These are phyloP conservation scores for Desmodus rotundus DNA, from an alignment of 2,113 vertebrate species.

Conservation along the genomic window DNA sequence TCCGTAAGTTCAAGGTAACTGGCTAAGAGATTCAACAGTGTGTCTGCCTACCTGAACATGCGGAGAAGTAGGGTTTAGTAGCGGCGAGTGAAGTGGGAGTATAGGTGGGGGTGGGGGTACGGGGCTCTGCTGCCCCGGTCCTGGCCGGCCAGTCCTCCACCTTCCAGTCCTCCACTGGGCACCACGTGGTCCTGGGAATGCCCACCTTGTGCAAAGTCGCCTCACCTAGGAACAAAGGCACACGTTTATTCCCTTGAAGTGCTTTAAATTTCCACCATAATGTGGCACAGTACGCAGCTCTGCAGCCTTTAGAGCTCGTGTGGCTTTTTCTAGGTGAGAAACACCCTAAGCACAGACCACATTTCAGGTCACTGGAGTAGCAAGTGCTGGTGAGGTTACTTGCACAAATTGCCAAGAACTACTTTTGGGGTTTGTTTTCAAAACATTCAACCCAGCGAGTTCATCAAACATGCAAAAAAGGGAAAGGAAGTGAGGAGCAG, in stretches of 20 bases:
- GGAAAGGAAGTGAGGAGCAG: not conserved
- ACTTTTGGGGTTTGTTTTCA: not conserved
- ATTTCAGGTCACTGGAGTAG: not conserved
- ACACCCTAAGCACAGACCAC: accelerated
- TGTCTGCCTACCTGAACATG: not conserved
- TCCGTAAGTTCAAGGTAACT: conserved; percentile 55
- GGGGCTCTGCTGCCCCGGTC: conserved; percentile 61
- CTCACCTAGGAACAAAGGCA: conserved; percentile 78
- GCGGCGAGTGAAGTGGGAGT: conserved; percentile 73
- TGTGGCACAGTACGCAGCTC: not conserved
- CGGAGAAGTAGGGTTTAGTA: conserved; percentile 66
- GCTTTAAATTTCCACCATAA: accelerated
- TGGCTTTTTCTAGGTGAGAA: not conserved
- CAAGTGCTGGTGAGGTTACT: no score
- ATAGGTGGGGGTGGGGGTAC: conserved; percentile 34
- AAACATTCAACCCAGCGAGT: not conserved
- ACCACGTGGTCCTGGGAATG: conserved; percentile 84
- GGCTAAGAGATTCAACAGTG: conserved; percentile 56
- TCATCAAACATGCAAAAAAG: not conserved
- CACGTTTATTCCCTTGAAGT: not conserved
- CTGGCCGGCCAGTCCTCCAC: conserved; percentile 83
- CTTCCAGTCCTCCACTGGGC: conserved; percentile 81
- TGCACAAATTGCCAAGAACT: not conserved
- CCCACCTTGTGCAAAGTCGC: conserved; percentile 85
- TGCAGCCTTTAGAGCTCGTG: not conserved